These are phyloP conservation scores for Pachydiplax longipennis DNA, from an alignment of 2,888 invertebrate genomes.

Conservation along the genomic window DNA sequence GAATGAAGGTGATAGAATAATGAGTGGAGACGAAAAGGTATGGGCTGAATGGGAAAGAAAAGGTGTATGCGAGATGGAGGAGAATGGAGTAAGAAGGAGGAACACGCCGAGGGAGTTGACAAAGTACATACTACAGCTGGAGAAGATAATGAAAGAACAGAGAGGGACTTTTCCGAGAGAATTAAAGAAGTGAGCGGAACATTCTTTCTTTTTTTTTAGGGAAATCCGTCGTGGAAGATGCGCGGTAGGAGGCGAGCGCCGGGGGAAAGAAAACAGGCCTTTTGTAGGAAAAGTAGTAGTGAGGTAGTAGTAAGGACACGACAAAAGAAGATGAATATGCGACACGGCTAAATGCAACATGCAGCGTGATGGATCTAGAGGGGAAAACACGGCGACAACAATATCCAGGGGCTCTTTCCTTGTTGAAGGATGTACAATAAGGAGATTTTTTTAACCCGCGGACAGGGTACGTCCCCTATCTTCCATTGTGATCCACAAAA, in stretches of 20 bases:
- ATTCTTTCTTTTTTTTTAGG: background rate
- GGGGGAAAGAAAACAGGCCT: background rate
- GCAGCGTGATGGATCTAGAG: background rate
- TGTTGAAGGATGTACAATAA: no score
- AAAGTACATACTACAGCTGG: background rate
- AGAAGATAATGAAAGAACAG: conserved; percentile 47
- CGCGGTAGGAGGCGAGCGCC: background rate
- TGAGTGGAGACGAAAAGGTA: background rate
- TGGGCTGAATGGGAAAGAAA: background rate
- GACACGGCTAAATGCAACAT: background rate
- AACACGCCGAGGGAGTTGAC: background rate
- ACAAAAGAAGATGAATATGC: background rate
- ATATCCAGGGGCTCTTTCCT: no score
- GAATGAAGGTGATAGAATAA: background rate
- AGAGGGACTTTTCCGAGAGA: background rate
- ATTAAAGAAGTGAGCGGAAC: background rate
- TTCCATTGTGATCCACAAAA: no score
- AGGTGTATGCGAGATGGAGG: background rate
- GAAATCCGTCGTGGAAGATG: background rate
- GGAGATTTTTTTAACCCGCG: no score
- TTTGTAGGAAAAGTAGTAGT: background rate
- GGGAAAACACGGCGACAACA: no score
- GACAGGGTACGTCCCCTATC: no score
- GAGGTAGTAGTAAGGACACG: background rate
- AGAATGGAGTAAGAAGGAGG: background rate